Conservation (phyloP, 2,113 vertebrate species). For the Spheniscus mendiculus region DNA sequence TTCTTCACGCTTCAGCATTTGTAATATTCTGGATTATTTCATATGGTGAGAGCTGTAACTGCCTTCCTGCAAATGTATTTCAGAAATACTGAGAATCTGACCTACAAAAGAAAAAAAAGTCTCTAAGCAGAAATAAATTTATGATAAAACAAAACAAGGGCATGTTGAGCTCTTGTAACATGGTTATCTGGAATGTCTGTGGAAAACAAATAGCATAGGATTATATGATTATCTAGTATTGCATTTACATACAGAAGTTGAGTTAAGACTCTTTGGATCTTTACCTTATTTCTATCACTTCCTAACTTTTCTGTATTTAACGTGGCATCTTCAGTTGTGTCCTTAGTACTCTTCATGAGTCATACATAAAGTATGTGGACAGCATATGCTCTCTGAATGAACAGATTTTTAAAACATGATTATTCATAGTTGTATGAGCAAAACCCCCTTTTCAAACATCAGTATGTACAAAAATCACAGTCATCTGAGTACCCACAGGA, state of each 20-base stretch:
- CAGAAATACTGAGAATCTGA: background rate
- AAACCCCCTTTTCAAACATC: background rate
- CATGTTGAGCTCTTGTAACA: background rate
- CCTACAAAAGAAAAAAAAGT: background rate
- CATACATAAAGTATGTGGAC: background rate
- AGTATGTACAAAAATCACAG: background rate
- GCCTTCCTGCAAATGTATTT: background rate
- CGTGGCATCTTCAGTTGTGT: background rate
- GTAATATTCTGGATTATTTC: background rate
- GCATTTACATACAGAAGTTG: background rate
- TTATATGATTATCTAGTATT: background rate
- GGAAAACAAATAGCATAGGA: background rate
- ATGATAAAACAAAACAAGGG: background rate
- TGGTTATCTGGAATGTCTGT: background rate
- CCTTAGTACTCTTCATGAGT: background rate
- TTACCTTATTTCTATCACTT: background rate
- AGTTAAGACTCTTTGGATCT: background rate
- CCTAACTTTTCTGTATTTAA: background rate
- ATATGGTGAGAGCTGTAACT: background rate
- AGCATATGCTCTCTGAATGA: background rate
- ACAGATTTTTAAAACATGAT: background rate
- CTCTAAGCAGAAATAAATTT: background rate
- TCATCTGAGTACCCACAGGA: background rate
- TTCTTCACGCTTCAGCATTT: too few species aligned
- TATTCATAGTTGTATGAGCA: constrained; percentile 8